Evolutionary conservation across 2,888 invertebrate genomes (phyloP), one percentile per base, ranked within the genome.

Genomic region (Agrochola lychnidis): DNA sequence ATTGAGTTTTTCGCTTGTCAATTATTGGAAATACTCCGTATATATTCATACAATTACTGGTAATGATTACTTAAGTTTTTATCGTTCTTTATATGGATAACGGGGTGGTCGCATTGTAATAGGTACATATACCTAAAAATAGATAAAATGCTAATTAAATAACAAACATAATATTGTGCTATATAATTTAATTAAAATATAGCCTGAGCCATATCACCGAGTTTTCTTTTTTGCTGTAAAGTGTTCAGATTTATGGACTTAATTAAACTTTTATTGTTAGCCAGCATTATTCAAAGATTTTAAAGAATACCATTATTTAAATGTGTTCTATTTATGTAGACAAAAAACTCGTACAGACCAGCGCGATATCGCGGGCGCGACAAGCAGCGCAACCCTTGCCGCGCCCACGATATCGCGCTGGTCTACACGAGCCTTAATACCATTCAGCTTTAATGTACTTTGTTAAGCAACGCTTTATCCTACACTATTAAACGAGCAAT

Each of bases 1-100:
- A 90, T 91, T 89, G 87, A 89, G 90, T 94, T 96, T 95, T 95
- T 93, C 87, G 77, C 78, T 78, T 86, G 84, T 85, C 89, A 90
- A 91, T 93, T 90, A 92, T 90, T 91, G 92, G 90, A 91, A 93
- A 92, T 88, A 84, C 84, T 81, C 86, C 77, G 91, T 89, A 90
- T 92, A 89, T 89, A 91, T 92, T 91, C 89, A 91, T 90, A 89
- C 83, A 87, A 88, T 90, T 90, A 91, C 88, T 73, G 86, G 82
- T 90, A 88, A 88, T 88, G 89, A 86, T 90, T 89, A 87, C 82
- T 84, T 76, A 87, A 70, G 82, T 88, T 91, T 89, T 91, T 92
- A 84, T 89, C 77, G 73, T 81, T 82, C 86, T 89, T 57, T 89
- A 87, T 89, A 89, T 88, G 87, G 81, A 79, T 88, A 90, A 90